These are phyloP conservation scores for Zaprionus lineosus DNA, from an alignment of 2,888 invertebrate genomes.

Conservation along the genomic window DNA sequence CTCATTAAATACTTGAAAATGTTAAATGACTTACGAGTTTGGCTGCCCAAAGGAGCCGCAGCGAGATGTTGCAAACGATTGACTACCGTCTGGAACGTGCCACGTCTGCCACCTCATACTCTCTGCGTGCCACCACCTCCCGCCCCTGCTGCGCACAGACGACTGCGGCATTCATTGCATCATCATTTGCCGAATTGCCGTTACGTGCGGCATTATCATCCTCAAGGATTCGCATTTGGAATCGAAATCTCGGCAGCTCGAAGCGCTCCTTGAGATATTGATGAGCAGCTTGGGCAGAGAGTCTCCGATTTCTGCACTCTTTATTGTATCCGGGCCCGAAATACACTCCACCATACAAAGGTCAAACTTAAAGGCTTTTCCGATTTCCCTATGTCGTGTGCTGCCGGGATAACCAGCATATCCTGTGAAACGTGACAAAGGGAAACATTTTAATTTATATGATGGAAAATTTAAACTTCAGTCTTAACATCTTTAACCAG, in stretches of 20 bases:
- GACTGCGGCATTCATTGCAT: constrained; percentile 52
- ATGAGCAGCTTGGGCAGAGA: constrained; percentile 35
- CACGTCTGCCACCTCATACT: constrained; percentile 3
- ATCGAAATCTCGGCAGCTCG: constrained; percentile 58
- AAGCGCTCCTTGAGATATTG: constrained; percentile 42
- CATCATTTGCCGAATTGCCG: constrained; percentile 71
- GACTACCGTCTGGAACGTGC: constrained; percentile 56
- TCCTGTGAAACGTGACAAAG: no score
- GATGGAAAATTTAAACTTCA: no score
- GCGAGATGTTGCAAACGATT: constrained; percentile 56
- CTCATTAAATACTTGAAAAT: constrained; percentile 79
- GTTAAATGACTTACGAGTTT: constrained; percentile 72
- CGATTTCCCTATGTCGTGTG: no score
- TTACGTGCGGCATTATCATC: constrained; percentile 70
- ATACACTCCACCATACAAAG: no score
- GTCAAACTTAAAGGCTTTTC: no score
- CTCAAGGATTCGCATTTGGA: constrained; percentile 22
- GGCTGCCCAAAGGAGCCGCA: constrained; percentile 28
- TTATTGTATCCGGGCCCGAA: no score
- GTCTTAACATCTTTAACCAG: no score
- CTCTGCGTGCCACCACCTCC: not conserved
- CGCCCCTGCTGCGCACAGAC: constrained; percentile 1
- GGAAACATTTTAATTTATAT: no score
- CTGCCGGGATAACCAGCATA: no score
- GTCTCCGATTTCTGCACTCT: constrained; percentile 26